A percentile compares a stretch with the other conserved stretches of the same genome.
Conservation (phyloP, 2,888 invertebrate genomes). For the Chydorus sphaericus region DNA sequence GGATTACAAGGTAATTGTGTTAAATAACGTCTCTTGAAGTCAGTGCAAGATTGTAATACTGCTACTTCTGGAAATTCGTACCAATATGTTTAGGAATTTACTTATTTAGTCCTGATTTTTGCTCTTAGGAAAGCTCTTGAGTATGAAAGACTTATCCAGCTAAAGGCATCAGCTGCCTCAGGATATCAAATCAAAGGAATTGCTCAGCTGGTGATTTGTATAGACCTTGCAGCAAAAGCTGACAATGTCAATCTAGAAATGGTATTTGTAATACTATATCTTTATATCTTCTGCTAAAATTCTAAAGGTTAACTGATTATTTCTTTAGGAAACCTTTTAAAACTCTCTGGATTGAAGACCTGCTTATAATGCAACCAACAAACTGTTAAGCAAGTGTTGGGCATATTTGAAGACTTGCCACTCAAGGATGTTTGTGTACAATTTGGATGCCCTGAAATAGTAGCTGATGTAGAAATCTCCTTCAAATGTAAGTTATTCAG, state of each 20-base stretch:
- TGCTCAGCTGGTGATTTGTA: neutral
- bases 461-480: neutral
- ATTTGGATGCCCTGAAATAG: neutral
- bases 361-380: neutral
- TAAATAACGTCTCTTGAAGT: neutral
- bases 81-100: neutral
- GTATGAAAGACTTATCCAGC: neutral
- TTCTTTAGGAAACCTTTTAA: neutral
- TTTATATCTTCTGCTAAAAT: too few species aligned
- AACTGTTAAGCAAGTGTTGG: neutral
- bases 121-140: neutral
- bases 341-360: neutral
- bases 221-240: neutral
- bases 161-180: neutral
- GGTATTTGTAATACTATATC: too few species aligned
- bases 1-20: neutral
- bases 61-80: neutral
- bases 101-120: neutral
- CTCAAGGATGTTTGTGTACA: constrained; percentile 1
- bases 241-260: neutral
- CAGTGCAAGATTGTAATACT: too few species aligned
- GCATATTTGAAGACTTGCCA: neutral
- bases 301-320: neutral
- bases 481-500: too few species aligned
- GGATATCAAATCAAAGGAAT: neutral